Conservation (phyloP, 64 coral and sea anemone genomes). For the Pocillopora verrucosa region DNA sequence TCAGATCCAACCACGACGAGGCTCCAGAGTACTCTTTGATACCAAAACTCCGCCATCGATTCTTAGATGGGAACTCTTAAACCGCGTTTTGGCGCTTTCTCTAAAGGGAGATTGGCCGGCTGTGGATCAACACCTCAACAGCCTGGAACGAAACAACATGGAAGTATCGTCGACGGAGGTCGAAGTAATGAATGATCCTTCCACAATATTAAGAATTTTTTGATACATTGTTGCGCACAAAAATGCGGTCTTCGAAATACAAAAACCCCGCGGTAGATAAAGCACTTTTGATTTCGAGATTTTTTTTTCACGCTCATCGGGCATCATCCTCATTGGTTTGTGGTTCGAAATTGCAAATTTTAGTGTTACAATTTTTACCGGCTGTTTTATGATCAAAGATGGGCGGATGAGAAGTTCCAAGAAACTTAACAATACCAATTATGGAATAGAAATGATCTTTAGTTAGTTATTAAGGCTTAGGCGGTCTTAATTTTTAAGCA, state of each 20-base stretch:
- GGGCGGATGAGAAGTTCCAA: not conserved
- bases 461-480: not conserved
- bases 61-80: conserved; percentile 77
- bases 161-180: conserved; percentile 61
- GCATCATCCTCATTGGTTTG: no score
- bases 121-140: conserved; percentile 82
- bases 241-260: not conserved
- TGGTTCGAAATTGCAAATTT: not conserved
- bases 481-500: not conserved
- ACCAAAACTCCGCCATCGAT: conserved; percentile 72
- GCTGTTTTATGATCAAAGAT: no score
- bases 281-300: not conserved
- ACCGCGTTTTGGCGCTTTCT: conserved; percentile 68
- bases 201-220: not conserved
- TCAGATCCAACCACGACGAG: conserved; percentile 28
- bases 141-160: conserved; percentile 85
- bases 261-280: not conserved
- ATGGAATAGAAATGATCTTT: not conserved
- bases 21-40: conserved; percentile 70
- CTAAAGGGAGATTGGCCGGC: conserved; percentile 79
- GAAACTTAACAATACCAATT: not conserved
- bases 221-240: not conserved
- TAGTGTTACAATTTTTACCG: not conserved
- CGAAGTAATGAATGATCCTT: conserved; percentile 44
- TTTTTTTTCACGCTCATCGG: not conserved